Base-by-base conservation (phyloP, 2,888 invertebrate genomes). In the Mallateleia sp. region DNA sequence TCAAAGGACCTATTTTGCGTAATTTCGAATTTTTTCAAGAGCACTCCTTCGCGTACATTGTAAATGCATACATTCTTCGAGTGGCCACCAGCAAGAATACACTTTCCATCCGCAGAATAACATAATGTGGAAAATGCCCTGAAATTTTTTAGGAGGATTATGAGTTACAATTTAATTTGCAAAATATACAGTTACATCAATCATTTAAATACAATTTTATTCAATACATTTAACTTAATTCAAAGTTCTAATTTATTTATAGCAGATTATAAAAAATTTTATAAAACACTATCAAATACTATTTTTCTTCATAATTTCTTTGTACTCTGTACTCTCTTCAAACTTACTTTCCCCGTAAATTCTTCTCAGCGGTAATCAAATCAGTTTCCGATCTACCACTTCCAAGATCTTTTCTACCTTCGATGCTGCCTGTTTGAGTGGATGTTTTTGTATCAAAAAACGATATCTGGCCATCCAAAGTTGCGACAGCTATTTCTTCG, bases 21-120 rank as follows among this genome's bases (percentile, higher is more conserved):
- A 85, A 99, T 97, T 93, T 98, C 97, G 94, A 99, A 99, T 95
- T 98, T 99, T 94, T 98, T 98, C 50, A 99, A 95, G 4, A 99
- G 96, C 28, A 99, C 96, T 3, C 97, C 96, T 93, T 99, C 98
- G 32, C 96, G 95, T 0, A 98, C 97, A 93, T 98, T 98, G 95
- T 99, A 99, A 88, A 99, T 97, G 92, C 99, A 99, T 58, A 99
- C 97, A 95, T 98, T 97, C 94, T 99, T 98, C 0, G 99, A 99
- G 93, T 98, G 98, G 0, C 99, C 99, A 7, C 97, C 99, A 20
- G 99, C 99, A 42, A 99, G 95, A 5, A 99, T 95, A 92, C 97
- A 98, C 71, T 97, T 96, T 0, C 99, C 99, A 95, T 99, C 99
- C 0, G 99, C 98, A 0, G 99, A 98, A 94, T 99, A 99, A 92